phyloP scores from a whole-genome alignment of 2,888 invertebrate species.

The Harmothoe impar region DNA sequence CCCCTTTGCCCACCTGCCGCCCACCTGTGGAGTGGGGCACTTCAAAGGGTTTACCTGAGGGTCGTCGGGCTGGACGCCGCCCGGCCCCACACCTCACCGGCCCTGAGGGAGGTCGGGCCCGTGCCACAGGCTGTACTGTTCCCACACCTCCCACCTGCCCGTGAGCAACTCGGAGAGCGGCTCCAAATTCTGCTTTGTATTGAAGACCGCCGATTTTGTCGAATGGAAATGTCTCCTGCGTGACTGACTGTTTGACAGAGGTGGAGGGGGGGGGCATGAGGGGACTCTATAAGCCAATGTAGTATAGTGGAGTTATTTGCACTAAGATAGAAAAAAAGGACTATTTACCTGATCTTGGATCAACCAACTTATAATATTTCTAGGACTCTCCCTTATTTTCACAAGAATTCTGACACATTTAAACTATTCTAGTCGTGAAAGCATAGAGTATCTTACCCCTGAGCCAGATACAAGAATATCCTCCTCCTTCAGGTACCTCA shows the following conservation, averaged over 20 bases:
- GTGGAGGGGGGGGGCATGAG: no score
- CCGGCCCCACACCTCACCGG: background rate
- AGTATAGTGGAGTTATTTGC: no score
- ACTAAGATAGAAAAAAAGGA: no score
- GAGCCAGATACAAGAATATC: conserved; percentile 76
- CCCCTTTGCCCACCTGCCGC: conserved; percentile 25
- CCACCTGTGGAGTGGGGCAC: background rate
- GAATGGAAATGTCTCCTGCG: no score
- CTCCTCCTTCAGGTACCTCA: conserved; percentile 73
- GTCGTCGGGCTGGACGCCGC: background rate
- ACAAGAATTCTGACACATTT: no score
- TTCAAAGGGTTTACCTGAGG: conserved; percentile 20
- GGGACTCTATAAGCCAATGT: no score
- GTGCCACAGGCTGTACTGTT: background rate
- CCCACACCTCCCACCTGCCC: conserved; percentile 8
- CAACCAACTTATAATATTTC: no score
- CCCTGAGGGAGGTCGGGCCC: background rate
- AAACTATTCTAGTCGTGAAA: no score
- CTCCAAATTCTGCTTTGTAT: conserved; percentile 47
- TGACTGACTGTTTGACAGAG: no score
- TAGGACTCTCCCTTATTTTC: no score
- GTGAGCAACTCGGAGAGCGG: background rate
- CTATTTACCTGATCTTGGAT: no score
- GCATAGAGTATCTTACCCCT: conserved; percentile 73
- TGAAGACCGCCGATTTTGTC: no score